Evolutionary conservation across 2,797 vertebrate genomes (phyloP).

Genomic region (Chiroxiphia lanceolata): DNA sequence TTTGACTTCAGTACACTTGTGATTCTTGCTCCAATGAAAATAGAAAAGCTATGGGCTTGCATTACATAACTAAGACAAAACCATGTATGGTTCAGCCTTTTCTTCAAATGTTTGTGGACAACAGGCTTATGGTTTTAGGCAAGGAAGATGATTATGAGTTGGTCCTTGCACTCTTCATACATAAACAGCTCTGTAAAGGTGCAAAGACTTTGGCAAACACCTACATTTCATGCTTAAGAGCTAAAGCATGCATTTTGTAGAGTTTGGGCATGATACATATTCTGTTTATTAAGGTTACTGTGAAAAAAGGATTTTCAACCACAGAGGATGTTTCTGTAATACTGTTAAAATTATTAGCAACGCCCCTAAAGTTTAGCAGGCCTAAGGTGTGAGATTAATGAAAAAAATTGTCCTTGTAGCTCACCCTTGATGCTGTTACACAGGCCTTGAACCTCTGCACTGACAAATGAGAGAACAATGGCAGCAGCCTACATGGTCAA

Average conservation of each 20-base stretch:
- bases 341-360: conserved; percentile 47
- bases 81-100: background rate
- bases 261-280: background rate
- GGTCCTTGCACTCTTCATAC: conserved; percentile 66
- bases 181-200: conserved; percentile 70
- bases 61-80: conserved; percentile 29
- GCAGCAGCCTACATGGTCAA: conserved; percentile 43
- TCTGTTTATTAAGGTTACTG: conserved; percentile 38
- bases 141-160: conserved; percentile 20
- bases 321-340: background rate
- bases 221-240: conserved; percentile 62
- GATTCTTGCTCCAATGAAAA: background rate
- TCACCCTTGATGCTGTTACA: background rate
- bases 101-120: background rate
- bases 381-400: conserved; percentile 1
- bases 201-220: conserved; percentile 66
- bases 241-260: conserved; percentile 45
- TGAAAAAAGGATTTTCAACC: conserved; percentile 32
- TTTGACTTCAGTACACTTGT: background rate
- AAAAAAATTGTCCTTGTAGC: background rate
- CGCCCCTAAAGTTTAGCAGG: conserved; percentile 27
- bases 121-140: conserved; percentile 30
- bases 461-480: conserved; percentile 24
- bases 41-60: background rate
- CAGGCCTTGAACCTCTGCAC: background rate